Base-by-base conservation (phyloP, 2,888 invertebrate genomes). In the Netelia inedita region DNA sequence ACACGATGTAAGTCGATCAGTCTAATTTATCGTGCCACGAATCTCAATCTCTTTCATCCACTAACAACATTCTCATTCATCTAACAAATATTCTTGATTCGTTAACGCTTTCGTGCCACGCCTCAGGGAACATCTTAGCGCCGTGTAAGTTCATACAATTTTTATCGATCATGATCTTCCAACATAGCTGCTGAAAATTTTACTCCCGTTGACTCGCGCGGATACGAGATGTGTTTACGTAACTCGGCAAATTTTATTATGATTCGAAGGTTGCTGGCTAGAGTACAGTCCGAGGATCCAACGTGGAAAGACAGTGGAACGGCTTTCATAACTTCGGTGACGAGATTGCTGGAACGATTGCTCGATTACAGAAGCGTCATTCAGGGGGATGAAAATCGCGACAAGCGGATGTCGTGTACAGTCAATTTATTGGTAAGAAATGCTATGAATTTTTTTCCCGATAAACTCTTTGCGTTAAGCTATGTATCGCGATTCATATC, bases 381-480 rank as follows among this genome's bases (percentile, higher is more conserved):
- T 94, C 98, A 98, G 92, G 98, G 98, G 16, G 98, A 98, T 90
- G 98, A 99, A 92, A 98, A 98, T 93, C 95, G 98, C 50, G 98
- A 98, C 93, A 99, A 98, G 93, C 95, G 98, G 83, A 99, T 99
- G 98, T 98, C 98, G 0, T 99, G 98, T 92, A 99, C 98, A 2
- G 98, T 98, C 79, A 99, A 99, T 94, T 95, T 99, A 87, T 95
- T 99, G 93, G 98, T 97, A 94, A 94, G 95, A 92, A 76, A 81
- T 69, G n/a, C 23, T 69, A 11, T 21, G 14, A 14, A 43, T 46
- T 16, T 43, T 46, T 9, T 14, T 14, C 14, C 5, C 28, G 5
- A 10, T 14, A 16, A 55, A 16, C 21, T 21, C 21, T 57, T 35
- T 35, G 5, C 5, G 6, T 1, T 6, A 35, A 35, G 6, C 35